These are phyloP conservation scores for Cynaeus angustus DNA, from an alignment of 2,888 invertebrate genomes.

Conservation along the genomic window DNA sequence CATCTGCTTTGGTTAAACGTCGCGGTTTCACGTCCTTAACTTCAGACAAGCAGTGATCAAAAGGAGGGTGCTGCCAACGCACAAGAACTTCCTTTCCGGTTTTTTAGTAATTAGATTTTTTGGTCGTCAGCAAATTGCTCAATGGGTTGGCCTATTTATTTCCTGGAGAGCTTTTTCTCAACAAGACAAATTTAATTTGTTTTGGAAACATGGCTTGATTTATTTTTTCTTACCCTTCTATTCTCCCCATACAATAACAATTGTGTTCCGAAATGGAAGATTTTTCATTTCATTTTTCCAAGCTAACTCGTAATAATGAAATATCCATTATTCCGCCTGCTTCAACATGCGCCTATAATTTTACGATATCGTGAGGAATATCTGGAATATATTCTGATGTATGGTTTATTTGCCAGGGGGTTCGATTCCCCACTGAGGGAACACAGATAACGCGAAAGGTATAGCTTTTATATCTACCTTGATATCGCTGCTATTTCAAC, in stretches of 20 bases:
- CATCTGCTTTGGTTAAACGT: slow-evolving; percentile 47
- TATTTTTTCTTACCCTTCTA: slow-evolving; percentile 43
- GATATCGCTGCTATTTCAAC: slow-evolving; percentile 38
- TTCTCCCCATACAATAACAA: slow-evolving; percentile 29
- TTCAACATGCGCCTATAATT: slow-evolving; percentile 33
- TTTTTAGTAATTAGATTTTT: slow-evolving; percentile 46
- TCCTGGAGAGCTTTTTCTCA: slow-evolving; percentile 39
- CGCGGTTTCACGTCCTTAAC: slow-evolving; percentile 42
- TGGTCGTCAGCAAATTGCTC: slow-evolving; percentile 43
- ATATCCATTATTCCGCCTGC: slow-evolving; percentile 21
- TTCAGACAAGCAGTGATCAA: slow-evolving; percentile 40
- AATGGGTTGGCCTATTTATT: slow-evolving; percentile 36
- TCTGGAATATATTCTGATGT: slow-evolving; percentile 51
- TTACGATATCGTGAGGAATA: slow-evolving; percentile 35
- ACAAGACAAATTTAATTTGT: slow-evolving; percentile 46
- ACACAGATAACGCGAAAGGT: slow-evolving; percentile 47
- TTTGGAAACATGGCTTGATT: slow-evolving; percentile 46
- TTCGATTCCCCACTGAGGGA: slow-evolving; percentile 50
- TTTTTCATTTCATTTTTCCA: slow-evolving; percentile 25
- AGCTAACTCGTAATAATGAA: slow-evolving; percentile 33
- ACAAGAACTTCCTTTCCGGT: slow-evolving; percentile 23
- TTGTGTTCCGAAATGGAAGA: slow-evolving; percentile 5
- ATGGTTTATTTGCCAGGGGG: slow-evolving; percentile 52
- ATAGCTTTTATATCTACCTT: slow-evolving; percentile 46
- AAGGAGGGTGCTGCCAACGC: slow-evolving; percentile 15